Percentiles rank a stretch among this genome's conserved stretches.
These are phyloP conservation scores for Anomalospiza imberbis DNA, from an alignment of 2,797 vertebrate species.

Conservation along the genomic window DNA sequence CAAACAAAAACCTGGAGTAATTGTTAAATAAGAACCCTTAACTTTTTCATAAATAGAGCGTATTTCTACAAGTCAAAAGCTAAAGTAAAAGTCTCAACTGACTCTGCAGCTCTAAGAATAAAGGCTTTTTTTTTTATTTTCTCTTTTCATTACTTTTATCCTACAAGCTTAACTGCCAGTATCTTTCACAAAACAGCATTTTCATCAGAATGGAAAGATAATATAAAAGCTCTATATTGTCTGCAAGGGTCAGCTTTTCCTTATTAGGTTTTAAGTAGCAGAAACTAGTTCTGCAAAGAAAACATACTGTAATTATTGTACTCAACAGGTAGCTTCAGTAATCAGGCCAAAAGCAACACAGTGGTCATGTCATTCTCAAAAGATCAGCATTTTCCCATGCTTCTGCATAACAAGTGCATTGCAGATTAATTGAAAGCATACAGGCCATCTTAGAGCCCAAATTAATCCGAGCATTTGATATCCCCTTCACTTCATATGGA, in stretches of 20 bases:
- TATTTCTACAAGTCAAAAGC: constrained; percentile 36
- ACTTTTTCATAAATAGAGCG: background rate
- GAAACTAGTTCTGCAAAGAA: constrained; percentile 65
- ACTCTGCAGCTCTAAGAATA: background rate
- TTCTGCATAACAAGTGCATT: constrained; percentile 68
- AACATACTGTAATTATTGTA: constrained; percentile 66
- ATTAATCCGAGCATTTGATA: constrained; percentile 77
- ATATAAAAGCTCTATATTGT: constrained; percentile 62
- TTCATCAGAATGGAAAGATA: constrained; percentile 57
- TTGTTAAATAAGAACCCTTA: constrained; percentile 14
- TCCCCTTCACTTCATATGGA: constrained; percentile 76
- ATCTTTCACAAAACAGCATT: constrained; percentile 55
- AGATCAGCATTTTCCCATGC: constrained; percentile 72
- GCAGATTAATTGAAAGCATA: constrained; percentile 68
- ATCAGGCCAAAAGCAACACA: constrained; percentile 68
- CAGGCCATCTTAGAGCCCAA: constrained; percentile 64
- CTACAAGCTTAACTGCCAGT: constrained; percentile 49
- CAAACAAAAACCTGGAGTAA: background rate
- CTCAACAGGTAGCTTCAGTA: constrained; percentile 70
- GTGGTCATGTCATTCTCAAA: constrained; percentile 62
- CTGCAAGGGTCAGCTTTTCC: constrained; percentile 53
- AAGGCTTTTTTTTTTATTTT: background rate
- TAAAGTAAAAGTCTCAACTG: constrained; percentile 35
- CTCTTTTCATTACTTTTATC: constrained; percentile 46
- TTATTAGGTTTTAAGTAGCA: constrained; percentile 70